A percentile compares a stretch with the other conserved stretches of the same genome.
Conservation (phyloP, 2,888 invertebrate genomes). For the Andrena praecox region DNA sequence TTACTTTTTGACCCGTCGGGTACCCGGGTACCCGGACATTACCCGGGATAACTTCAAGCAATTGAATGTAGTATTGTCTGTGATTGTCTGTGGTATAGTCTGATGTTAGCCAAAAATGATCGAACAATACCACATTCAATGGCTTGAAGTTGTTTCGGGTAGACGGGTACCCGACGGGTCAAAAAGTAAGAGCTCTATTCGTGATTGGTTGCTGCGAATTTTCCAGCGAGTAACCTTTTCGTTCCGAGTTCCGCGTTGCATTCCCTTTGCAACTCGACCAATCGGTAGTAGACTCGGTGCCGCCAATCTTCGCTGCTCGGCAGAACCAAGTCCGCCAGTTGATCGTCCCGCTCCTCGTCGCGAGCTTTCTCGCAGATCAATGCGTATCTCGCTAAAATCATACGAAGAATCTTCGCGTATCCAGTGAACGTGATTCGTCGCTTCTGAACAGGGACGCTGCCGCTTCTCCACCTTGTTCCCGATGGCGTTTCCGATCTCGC, state of each 20-base stretch:
- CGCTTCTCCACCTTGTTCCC: neutral
- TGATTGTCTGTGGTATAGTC: no score
- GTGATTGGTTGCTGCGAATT: neutral
- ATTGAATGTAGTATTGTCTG: no score
- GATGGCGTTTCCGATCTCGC: neutral
- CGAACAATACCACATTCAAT: no score
- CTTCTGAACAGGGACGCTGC: conserved; percentile 78
- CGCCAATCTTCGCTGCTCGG: conserved; percentile 90
- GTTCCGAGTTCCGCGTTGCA: conserved; percentile 77
- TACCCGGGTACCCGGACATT: no score
- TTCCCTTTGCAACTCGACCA: conserved; percentile 89
- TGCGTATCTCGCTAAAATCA: conserved; percentile 86
- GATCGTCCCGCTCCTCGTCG: conserved; percentile 76
- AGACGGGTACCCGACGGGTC: no score
- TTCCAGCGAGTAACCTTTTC: conserved; percentile 45
- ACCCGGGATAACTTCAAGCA: no score
- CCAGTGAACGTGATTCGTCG: conserved; percentile 88
- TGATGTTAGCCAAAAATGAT: no score
- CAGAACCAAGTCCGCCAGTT: conserved; percentile 87
- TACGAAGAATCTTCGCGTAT: conserved; percentile 89
- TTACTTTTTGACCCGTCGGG: no score
- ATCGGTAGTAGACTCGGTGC: conserved; percentile 88
- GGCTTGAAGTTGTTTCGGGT: no score
- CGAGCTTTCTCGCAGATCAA: conserved; percentile 44
- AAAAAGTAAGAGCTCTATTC: no score